Evolutionary conservation across 92 coral and sea anemone genomes (phyloP), one percentile per base, ranked within the genome.

Genomic region (Epizoanthus rinbou): DNA sequence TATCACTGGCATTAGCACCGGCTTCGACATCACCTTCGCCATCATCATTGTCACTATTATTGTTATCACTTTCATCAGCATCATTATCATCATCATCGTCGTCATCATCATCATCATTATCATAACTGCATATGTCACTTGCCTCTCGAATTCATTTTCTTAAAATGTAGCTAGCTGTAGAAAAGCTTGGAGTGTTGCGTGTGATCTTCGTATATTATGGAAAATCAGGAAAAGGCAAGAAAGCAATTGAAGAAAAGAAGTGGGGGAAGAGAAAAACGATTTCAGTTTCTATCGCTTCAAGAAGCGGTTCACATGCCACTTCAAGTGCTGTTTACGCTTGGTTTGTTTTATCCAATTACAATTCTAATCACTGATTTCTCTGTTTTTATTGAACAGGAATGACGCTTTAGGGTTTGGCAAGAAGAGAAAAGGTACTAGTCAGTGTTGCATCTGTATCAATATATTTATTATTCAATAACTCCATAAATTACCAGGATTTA

Each of bases 381-480:
- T 71, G 3, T 17, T 69, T n/a, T 8, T 3, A 16, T 59, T 78
- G 19, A 62, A 43, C 59, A 78, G 82, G 82, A 60, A 60, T 78
- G 71, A 78, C 71, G 58, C 66, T 22, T 63, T 78, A 24, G 57
- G 45, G 17, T 41, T 78, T 43, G 82, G 82, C 57, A 62, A 78
- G 15, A 14, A 21, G 15, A 78, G 47, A 63, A 57, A 78, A 78
- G 82, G 82, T 78, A 78, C 7, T 2, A 47, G 35, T 17, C 37
- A 19, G 31, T 28, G 31, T 63, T 37, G 22, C 10, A 19, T 78
- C 15, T 14, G 15, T 78, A 19, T 33, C 2, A 37, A 37, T 37
- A 3, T 37, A 37, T 37, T 37, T 37, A 37, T 37, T 37, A 37
- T 37, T 37, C 43, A 37, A 37, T 3, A 37, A 37, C 2, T 0